A percentile compares a stretch with the other conserved stretches of the same genome.
Conservation (phyloP, 2,113 vertebrate species). For the Tylochromis polylepis region DNA sequence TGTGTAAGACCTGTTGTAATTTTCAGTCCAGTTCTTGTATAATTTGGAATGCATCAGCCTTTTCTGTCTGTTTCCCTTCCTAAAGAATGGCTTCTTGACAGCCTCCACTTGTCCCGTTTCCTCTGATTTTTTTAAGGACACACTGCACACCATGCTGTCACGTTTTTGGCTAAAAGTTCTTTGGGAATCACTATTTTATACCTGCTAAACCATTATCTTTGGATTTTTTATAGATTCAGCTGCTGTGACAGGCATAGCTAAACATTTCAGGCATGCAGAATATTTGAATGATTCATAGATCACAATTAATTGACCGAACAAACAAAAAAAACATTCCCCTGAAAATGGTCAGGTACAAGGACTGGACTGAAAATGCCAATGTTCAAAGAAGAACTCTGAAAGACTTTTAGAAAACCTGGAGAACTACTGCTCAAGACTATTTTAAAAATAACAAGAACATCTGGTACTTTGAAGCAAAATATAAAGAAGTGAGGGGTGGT, state of each 20-base stretch:
- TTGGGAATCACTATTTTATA: not conserved
- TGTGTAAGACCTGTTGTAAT: not conserved
- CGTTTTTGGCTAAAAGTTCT: not conserved
- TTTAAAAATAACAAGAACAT: not conserved
- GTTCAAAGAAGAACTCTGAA: not conserved
- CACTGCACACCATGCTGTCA: not conserved
- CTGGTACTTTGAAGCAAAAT: not conserved
- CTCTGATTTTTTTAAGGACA: not conserved
- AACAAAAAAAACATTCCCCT: not conserved
- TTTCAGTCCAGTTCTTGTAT: not conserved
- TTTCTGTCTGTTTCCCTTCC: not conserved
- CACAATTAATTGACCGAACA: not conserved
- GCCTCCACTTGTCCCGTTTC: not conserved
- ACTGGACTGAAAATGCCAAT: not conserved
- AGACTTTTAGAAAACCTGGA: not conserved
- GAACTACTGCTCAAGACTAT: not conserved
- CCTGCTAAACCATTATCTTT: not conserved
- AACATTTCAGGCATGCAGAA: not conserved
- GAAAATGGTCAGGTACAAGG: not conserved
- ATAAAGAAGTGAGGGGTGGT: not conserved
- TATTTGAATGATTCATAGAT: not conserved
- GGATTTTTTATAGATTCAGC: not conserved
- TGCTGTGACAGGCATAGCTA: not conserved
- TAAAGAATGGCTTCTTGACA: not conserved
- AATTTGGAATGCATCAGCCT: not conserved